These are phyloP conservation scores for Tetrao urogallus DNA, from an alignment of 2,113 vertebrate species.

Conservation along the genomic window DNA sequence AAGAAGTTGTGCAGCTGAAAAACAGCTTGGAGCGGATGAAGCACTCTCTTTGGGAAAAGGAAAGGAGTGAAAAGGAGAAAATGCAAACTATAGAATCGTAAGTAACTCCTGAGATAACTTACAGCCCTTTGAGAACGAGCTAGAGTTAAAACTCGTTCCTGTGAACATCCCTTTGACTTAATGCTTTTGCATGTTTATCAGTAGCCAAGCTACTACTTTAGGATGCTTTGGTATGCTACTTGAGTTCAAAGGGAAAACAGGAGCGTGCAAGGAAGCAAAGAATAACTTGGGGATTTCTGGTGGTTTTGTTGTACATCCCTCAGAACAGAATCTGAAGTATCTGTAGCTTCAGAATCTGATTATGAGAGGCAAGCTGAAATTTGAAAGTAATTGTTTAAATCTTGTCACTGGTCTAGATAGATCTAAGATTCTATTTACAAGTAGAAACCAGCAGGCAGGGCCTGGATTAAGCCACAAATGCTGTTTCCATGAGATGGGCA, in stretches of 20 bases:
- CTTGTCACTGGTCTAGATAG: no score
- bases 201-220: background rate
- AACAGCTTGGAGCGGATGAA: slow-evolving; percentile 78
- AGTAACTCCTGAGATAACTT: slow-evolving; percentile 32
- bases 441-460: no score
- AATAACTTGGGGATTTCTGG: background rate
- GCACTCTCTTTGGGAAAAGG: slow-evolving; percentile 80
- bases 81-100: slow-evolving; percentile 70
- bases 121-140: background rate
- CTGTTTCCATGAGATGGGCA: no score
- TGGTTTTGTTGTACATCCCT: background rate
- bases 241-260: background rate
- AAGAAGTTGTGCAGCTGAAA: slow-evolving; percentile 70
- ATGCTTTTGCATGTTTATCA: background rate
- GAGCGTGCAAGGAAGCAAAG: background rate
- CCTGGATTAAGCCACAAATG: no score
- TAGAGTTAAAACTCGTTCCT: background rate
- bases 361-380: background rate
- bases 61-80: slow-evolving; percentile 78
- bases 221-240: background rate
- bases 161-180: background rate
- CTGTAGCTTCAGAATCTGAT: background rate
- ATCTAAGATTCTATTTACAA: no score
- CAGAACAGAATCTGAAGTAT: background rate
- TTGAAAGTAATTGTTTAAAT: no score